These are phyloP conservation scores for Mimumesa dahlbomi DNA, from an alignment of 2,888 invertebrate genomes.

Conservation along the genomic window DNA sequence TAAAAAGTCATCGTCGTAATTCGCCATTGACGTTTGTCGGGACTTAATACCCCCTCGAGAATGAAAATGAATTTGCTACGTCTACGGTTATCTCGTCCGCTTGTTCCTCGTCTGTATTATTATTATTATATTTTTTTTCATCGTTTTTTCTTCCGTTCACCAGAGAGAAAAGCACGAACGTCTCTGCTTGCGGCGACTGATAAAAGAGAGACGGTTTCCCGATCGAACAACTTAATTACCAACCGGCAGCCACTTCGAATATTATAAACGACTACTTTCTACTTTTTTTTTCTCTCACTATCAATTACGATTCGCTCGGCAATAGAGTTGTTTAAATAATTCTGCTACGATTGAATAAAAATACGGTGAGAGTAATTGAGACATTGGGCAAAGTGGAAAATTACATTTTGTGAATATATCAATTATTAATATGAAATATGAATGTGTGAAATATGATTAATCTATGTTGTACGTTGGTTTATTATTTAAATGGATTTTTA, in stretches of 20 bases:
- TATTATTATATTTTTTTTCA: neutral
- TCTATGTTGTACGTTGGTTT: too few species aligned
- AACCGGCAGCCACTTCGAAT: constrained; percentile 47
- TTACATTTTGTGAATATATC: too few species aligned
- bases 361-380: too few species aligned
- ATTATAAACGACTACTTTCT: constrained; percentile 41
- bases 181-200: neutral
- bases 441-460: too few species aligned
- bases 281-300: too few species aligned
- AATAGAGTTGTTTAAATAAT: too few species aligned
- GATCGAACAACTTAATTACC: constrained; percentile 50
- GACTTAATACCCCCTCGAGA: constrained; percentile 54
- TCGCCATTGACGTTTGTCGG: constrained; percentile 33
- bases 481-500: too few species aligned
- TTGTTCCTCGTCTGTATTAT: neutral
- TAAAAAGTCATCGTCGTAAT: constrained; percentile 38
- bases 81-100: constrained; percentile 6
- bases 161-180: neutral
- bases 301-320: too few species aligned
- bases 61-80: constrained; percentile 50
- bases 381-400: too few species aligned
- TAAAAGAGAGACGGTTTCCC: constrained; percentile 4
- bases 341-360: too few species aligned
- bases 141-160: neutral
- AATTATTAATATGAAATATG: too few species aligned